A percentile compares a stretch with the other conserved stretches of the same genome.
These are phyloP conservation scores for Erythrocebus patas DNA, from an alignment of 2,113 vertebrate species.

Conservation along the genomic window DNA sequence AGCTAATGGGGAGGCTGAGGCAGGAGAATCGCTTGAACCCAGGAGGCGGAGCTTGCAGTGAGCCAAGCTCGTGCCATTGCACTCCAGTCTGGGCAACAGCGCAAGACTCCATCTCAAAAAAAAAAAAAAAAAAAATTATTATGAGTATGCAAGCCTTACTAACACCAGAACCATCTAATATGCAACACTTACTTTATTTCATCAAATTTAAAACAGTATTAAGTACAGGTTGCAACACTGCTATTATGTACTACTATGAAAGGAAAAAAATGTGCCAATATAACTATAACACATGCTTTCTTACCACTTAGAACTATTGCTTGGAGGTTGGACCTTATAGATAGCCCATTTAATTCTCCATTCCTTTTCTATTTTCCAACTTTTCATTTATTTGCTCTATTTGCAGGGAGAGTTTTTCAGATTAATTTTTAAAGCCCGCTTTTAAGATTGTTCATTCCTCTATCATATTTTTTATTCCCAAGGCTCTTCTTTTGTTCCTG, in stretches of 20 bases:
- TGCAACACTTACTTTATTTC: not conserved
- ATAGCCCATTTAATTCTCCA: not conserved
- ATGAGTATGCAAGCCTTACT: not conserved
- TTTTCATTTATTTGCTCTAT: not conserved
- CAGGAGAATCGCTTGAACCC: too few relatives aligned
- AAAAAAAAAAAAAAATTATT: too few relatives aligned
- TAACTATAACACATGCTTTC: not conserved
- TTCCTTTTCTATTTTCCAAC: not conserved
- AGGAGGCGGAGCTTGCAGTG: too few relatives aligned
- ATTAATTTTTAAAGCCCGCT: not conserved
- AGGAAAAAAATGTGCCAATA: not conserved
- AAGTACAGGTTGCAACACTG: not conserved
- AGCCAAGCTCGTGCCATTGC: too few relatives aligned
- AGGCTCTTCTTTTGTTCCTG: not conserved
- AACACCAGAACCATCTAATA: not conserved
- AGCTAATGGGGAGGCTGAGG: too few relatives aligned
- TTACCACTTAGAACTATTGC: not conserved
- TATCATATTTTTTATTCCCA: not conserved
- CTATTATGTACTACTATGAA: not conserved
- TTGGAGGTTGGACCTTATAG: not conserved
- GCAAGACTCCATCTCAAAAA: too few relatives aligned
- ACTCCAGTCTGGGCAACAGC: too few relatives aligned
- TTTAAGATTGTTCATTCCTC: not conserved
- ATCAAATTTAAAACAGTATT: not conserved
- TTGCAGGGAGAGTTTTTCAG: not conserved